Evolutionary conservation across 2,797 vertebrate species (phyloP).

Genomic region (Coilia nasus): DNA sequence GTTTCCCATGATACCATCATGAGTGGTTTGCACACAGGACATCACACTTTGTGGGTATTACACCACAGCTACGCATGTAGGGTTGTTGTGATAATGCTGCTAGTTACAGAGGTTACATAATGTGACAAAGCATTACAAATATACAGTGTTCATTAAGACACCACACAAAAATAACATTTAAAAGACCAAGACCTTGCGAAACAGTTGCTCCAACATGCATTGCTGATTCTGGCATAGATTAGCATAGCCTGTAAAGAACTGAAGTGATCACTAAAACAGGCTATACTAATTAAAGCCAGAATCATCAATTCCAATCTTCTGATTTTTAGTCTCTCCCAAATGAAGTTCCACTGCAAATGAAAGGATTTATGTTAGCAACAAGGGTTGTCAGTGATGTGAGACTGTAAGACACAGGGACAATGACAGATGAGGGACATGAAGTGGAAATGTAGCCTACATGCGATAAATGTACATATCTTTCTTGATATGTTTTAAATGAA

Average conservation of each 20-base stretch:
- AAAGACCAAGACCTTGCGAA: conserved; percentile 26
- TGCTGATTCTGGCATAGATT: conserved; percentile 86
- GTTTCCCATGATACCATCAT: not conserved
- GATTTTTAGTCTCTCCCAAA: conserved; percentile 47
- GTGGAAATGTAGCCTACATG: not conserved
- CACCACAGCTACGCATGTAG: not conserved
- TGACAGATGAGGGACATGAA: not conserved
- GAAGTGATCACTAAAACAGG: conserved; percentile 77
- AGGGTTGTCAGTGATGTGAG: not conserved
- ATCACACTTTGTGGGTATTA: not conserved
- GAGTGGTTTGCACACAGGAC: not conserved
- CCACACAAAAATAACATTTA: conserved; percentile 19
- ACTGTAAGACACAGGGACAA: not conserved
- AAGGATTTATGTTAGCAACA: conserved; percentile 44
- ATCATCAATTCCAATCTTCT: conserved; percentile 66
- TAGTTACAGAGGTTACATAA: not conserved
- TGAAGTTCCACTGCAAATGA: conserved; percentile 53
- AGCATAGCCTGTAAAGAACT: conserved; percentile 90
- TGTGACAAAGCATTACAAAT: conserved; percentile 19
- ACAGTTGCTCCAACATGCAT: conserved; percentile 61
- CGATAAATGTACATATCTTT: not conserved
- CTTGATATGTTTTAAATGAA: not conserved
- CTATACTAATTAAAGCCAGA: conserved; percentile 80
- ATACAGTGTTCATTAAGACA: conserved; percentile 11
- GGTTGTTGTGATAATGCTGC: not conserved